A percentile compares a stretch with the other conserved stretches of the same genome.
These are phyloP conservation scores for Gambusia affinis DNA, from an alignment of 2,113 vertebrate species.

Conservation along the genomic window DNA sequence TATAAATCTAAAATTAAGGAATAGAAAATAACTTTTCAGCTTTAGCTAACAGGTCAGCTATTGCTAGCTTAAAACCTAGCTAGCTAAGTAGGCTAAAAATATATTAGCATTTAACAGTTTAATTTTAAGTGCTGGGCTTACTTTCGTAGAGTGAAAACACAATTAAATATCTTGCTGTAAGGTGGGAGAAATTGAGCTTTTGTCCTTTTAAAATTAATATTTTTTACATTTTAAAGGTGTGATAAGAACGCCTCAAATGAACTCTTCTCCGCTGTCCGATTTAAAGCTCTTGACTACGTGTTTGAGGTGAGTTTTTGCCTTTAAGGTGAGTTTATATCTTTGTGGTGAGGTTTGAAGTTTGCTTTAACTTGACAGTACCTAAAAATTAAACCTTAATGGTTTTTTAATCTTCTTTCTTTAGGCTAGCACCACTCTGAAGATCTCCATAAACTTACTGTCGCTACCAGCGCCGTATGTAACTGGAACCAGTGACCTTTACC, in stretches of 20 bases:
- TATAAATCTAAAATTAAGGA: too few species aligned
- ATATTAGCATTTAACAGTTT: not conserved
- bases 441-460: slow-evolving; percentile 60
- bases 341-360: not conserved
- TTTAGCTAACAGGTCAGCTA: too few species aligned
- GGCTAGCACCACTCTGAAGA: slow-evolving; percentile 57
- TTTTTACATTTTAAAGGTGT: slow-evolving; percentile 34
- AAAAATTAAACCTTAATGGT: not conserved
- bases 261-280: slow-evolving; percentile 64
- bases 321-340: not conserved
- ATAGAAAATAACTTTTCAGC: too few species aligned
- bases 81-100: slow-evolving; percentile 17
- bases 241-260: slow-evolving; percentile 9
- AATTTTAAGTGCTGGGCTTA: not conserved
- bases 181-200: too few species aligned
- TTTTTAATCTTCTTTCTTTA: slow-evolving; percentile 18
- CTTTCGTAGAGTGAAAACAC: not conserved
- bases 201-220: not conserved
- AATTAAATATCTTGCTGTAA: not conserved
- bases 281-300: slow-evolving; percentile 74
- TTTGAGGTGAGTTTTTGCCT: slow-evolving; percentile 69
- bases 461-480: slow-evolving; percentile 70
- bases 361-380: not conserved
- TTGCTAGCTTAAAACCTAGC: not conserved
- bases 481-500: slow-evolving; percentile 46